phyloP scores from a whole-genome alignment of 2,797 vertebrate genomes.

The Epinephelus malabaricus region DNA sequence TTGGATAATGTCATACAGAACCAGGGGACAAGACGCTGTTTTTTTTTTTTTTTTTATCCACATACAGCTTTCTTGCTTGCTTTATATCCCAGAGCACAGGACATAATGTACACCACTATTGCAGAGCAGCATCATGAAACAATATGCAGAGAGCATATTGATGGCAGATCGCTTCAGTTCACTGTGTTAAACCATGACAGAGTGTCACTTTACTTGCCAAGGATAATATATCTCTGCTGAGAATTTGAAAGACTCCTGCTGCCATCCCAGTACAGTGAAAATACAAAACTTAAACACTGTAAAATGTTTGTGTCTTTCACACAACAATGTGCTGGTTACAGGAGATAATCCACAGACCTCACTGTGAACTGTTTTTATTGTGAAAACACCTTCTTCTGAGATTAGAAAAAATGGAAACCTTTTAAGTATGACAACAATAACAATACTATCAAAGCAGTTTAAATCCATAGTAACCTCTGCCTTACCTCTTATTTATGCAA shows the following conservation, averaged over 20 bases:
- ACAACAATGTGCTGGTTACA: not conserved
- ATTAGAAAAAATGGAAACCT: constrained; percentile 25
- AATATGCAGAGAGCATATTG: not conserved
- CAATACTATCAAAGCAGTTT: constrained; percentile 38
- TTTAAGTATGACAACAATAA: constrained; percentile 29
- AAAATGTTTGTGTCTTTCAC: constrained; percentile 2
- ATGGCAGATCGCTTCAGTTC: not conserved
- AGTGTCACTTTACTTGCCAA: not conserved
- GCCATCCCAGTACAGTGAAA: not conserved
- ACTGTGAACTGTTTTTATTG: constrained; percentile 7
- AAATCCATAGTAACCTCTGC: constrained; percentile 50
- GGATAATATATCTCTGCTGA: not conserved
- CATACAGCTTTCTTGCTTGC: not conserved
- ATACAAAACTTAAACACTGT: not conserved
- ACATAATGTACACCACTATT: not conserved
- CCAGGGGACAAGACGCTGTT: not conserved
- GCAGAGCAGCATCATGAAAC: constrained; percentile 14
- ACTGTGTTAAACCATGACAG: not conserved
- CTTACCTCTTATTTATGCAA: constrained; percentile 30
- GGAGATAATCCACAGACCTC: constrained; percentile 11
- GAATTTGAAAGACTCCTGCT: not conserved
- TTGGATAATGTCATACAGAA: constrained; percentile 42
- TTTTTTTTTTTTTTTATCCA: not conserved
- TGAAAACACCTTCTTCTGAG: constrained; percentile 21
- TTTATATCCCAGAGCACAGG: constrained; percentile 9